A percentile compares a stretch with the other conserved stretches of the same genome.
These are phyloP conservation scores for Tetraneura akinire DNA, from an alignment of 1,140 invertebrate genomes.

Conservation along the genomic window DNA sequence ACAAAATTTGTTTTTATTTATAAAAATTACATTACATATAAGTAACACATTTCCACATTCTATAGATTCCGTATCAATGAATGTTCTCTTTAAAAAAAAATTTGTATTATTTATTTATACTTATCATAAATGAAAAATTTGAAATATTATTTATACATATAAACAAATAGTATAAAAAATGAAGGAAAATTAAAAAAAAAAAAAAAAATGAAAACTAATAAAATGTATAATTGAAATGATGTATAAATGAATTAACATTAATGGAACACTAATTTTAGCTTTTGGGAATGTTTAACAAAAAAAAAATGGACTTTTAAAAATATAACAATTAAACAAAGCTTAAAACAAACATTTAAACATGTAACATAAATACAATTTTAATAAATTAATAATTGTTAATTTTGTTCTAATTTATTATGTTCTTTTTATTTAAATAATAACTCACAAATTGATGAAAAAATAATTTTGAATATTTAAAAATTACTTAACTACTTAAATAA, in stretches of 20 bases:
- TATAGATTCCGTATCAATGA: too few species aligned
- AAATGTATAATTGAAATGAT: background rate
- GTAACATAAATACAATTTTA: background rate
- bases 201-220: background rate
- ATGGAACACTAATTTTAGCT: constrained; percentile 11
- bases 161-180: background rate
- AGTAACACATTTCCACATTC: too few species aligned
- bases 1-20: too few species aligned
- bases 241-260: background rate
- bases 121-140: background rate
- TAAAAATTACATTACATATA: too few species aligned
- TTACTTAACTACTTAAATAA: too few species aligned
- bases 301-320: background rate
- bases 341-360: background rate
- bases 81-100: too few species aligned
- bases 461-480: too few species aligned
- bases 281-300: constrained; percentile 16
- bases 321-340: background rate
- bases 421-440: background rate
- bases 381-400: background rate
- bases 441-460: background rate
- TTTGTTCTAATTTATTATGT: constrained; percentile 5
- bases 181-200: background rate
- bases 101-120: too few species aligned
- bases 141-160: background rate